These are phyloP conservation scores for Oryctes rhinoceros DNA, from an alignment of 1,140 invertebrate species.

Conservation along the genomic window DNA sequence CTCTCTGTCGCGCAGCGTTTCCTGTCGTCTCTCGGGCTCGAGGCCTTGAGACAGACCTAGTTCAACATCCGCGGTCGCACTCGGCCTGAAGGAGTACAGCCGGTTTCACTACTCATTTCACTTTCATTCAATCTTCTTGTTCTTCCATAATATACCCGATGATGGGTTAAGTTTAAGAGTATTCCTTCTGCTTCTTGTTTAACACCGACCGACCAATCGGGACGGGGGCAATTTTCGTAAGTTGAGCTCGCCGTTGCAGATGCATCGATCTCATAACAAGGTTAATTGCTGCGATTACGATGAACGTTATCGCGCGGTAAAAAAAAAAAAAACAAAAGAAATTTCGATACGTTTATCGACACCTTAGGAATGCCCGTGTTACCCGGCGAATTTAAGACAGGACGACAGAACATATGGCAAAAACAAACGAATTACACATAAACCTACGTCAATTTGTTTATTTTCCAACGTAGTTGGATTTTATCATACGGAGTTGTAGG, in stretches of 20 bases:
- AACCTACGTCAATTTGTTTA: no score
- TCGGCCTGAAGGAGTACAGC: conserved; percentile 27
- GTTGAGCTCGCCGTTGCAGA: neutral
- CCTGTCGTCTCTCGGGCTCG: conserved; percentile 8
- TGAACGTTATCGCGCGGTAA: no score
- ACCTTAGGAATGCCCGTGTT: no score
- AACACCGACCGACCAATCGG: neutral
- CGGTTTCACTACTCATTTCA: conserved; percentile 33
- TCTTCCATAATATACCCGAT: neutral
- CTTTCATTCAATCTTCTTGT: conserved; percentile 36
- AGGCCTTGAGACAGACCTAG: conserved; percentile 33
- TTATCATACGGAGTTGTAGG: no score
- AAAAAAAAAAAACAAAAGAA: no score
- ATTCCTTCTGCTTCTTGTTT: neutral
- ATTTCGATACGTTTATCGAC: no score
- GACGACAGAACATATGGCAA: no score
- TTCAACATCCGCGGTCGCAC: conserved; percentile 26
- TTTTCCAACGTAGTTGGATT: no score
- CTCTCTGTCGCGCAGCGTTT: neutral
- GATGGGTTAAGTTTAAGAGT: neutral
- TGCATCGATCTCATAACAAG: neutral
- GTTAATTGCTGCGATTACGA: conserved; percentile 8
- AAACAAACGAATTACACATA: no score
- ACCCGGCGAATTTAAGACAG: no score
- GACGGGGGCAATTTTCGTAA: neutral